Conservation (phyloP, 2,888 invertebrate species). For the Tinea trinotella region DNA sequence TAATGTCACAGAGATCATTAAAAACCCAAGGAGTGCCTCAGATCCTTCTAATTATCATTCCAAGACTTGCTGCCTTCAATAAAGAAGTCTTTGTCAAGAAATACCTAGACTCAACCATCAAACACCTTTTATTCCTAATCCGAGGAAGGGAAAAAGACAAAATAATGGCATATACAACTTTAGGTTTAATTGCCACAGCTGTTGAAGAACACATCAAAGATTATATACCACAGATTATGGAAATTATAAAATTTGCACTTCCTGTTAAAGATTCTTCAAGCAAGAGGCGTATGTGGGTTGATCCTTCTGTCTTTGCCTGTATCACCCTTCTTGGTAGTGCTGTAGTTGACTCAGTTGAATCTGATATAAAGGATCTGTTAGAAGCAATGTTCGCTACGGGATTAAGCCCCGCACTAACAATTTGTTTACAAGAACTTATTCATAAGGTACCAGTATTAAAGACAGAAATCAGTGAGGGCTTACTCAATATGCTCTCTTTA, state of each 20-base stretch:
- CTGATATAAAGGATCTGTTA: constrained; percentile 86
- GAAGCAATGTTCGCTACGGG: constrained; percentile 95
- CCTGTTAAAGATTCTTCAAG: constrained; percentile 84
- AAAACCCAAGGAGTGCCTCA: constrained; percentile 89
- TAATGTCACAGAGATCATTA: constrained; percentile 83
- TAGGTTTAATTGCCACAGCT: constrained; percentile 92
- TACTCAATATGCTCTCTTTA: constrained; percentile 91
- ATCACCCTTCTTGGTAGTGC: constrained; percentile 93
- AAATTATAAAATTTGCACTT: constrained; percentile 81
- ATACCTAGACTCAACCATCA: constrained; percentile 82
- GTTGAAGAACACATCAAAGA: constrained; percentile 85
- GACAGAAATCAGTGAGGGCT: constrained; percentile 91
- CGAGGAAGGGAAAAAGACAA: constrained; percentile 88
- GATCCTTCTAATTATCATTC: constrained; percentile 87
- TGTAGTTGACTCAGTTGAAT: constrained; percentile 81
- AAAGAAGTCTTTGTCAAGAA: constrained; percentile 83
- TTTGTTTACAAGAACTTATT: constrained; percentile 91
- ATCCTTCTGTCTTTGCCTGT: constrained; percentile 94
- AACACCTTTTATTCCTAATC: constrained; percentile 82
- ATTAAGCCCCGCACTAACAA: constrained; percentile 90
- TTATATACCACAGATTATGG: constrained; percentile 89
- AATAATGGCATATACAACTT: constrained; percentile 89
- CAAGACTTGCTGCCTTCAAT: constrained; percentile 94
- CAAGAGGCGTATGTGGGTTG: constrained; percentile 81
- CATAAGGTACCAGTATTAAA: constrained; percentile 89